phyloP scores from a whole-genome alignment of 2,113 vertebrate genomes.

The Aphelocoma coerulescens region DNA sequence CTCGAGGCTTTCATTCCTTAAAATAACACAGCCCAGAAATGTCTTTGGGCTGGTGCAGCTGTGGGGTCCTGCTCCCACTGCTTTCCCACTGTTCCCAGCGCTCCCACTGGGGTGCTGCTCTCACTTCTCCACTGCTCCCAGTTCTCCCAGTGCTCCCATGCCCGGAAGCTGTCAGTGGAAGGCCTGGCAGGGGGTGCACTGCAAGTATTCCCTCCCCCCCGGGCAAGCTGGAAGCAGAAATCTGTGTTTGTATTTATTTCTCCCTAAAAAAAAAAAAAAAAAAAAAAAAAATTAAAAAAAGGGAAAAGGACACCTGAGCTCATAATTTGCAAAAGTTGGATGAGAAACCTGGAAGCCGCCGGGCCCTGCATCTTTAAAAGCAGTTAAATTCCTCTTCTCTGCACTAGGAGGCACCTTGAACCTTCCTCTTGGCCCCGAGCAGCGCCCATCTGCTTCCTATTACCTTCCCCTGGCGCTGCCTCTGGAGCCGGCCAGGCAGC shows the following conservation, averaged over 20 bases:
- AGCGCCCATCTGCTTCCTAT: constrained; percentile 66
- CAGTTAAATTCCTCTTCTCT: constrained; percentile 56
- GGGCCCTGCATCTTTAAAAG: constrained; percentile 53
- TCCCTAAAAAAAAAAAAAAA: too few relatives aligned
- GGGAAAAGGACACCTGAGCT: constrained; percentile 23
- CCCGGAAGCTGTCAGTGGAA: background rate
- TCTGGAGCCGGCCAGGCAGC: background rate
- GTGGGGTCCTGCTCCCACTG: background rate
- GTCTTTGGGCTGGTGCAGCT: background rate
- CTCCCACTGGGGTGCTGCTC: background rate
- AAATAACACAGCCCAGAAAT: background rate
- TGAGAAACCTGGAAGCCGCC: constrained; percentile 31
- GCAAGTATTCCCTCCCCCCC: background rate
- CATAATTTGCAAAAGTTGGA: constrained; percentile 48
- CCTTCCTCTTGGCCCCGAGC: constrained; percentile 56
- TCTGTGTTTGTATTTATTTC: constrained; percentile 29
- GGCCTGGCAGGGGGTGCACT: background rate
- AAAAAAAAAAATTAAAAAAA: too few relatives aligned
- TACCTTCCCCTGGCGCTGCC: constrained; percentile 49
- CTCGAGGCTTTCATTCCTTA: background rate
- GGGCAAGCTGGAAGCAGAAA: background rate
- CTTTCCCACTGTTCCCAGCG: background rate
- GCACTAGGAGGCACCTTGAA: constrained; percentile 69
- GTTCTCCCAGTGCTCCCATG: background rate
- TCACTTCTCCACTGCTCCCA: background rate